A percentile compares a stretch with the other conserved stretches of the same genome.
Conservation (phyloP, 1,140 invertebrate species). For the Atta cephalotes region DNA sequence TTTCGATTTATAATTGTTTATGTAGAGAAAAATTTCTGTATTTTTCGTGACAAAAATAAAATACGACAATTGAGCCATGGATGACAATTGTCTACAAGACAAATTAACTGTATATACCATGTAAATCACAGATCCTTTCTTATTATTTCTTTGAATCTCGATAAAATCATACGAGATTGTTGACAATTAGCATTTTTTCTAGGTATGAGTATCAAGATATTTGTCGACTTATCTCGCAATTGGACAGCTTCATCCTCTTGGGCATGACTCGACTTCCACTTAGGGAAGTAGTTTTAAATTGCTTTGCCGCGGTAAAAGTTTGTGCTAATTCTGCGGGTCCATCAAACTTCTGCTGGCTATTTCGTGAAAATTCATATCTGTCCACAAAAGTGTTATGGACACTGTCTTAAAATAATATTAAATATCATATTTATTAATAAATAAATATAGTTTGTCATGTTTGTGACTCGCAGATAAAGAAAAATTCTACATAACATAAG, state of each 20-base stretch:
- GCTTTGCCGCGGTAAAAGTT: conserved; percentile 65
- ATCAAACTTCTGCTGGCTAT: conserved; percentile 34
- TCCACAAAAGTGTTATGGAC: background rate
- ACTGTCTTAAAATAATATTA: background rate
- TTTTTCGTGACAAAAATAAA: background rate
- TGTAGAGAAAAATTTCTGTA: background rate
- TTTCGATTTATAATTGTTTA: too few relatives aligned
- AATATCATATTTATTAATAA: background rate
- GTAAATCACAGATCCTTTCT: background rate
- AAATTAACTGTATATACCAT: too few relatives aligned
- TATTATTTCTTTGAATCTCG: background rate
- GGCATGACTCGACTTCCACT: conserved; percentile 41
- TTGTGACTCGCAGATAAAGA: background rate
- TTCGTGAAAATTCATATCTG: conserved; percentile 38
- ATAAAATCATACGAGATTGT: background rate
- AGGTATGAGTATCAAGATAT: conserved; percentile 57
- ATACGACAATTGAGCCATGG: background rate
- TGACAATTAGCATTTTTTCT: conserved; percentile 75
- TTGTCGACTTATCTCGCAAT: conserved; percentile 38
- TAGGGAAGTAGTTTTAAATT: conserved; percentile 73
- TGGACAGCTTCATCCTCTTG: conserved; percentile 61
- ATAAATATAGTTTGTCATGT: background rate
- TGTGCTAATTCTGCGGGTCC: background rate
- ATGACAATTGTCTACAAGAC: background rate
- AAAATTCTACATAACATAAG: background rate